These are phyloP conservation scores for Oegoconia quadripuncta DNA, from an alignment of 2,888 invertebrate genomes.

Conservation along the genomic window DNA sequence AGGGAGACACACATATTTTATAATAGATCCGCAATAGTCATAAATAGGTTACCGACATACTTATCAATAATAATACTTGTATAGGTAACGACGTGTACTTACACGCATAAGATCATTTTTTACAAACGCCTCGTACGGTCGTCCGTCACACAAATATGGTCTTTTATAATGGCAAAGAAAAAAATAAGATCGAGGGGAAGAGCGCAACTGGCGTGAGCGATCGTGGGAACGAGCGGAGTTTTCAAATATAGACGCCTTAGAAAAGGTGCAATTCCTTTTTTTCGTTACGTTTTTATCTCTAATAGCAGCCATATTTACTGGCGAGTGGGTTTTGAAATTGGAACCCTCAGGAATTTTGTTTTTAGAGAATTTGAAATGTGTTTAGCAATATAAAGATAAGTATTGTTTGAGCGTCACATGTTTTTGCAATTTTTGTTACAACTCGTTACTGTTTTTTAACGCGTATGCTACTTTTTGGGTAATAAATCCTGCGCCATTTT, in stretches of 20 bases:
- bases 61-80: slow-evolving; percentile 16
- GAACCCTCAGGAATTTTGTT: slow-evolving; percentile 44
- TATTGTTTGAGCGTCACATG: slow-evolving; percentile 22
- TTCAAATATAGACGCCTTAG: slow-evolving; percentile 74
- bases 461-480: slow-evolving; percentile 7
- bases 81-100: no score
- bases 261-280: slow-evolving; percentile 76
- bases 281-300: slow-evolving; percentile 53
- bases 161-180: slow-evolving; percentile 52
- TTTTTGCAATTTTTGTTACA: slow-evolving; percentile 18
- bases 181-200: slow-evolving; percentile 61
- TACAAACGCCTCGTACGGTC: slow-evolving; percentile 39
- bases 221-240: slow-evolving; percentile 76
- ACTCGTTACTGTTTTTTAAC: slow-evolving; percentile 19
- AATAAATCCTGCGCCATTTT: not conserved
- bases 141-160: slow-evolving; percentile 63
- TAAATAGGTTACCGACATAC: no score
- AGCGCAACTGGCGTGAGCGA: slow-evolving; percentile 76
- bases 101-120: slow-evolving; percentile 16
- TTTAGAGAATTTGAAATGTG: slow-evolving; percentile 21
- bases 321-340: slow-evolving; percentile 59
- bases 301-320: slow-evolving; percentile 51
- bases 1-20: no score
- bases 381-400: slow-evolving; percentile 17
- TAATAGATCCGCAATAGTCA: no score